These are phyloP conservation scores for Bicyclus anynana DNA, from an alignment of 1,140 invertebrate genomes.

Conservation along the genomic window DNA sequence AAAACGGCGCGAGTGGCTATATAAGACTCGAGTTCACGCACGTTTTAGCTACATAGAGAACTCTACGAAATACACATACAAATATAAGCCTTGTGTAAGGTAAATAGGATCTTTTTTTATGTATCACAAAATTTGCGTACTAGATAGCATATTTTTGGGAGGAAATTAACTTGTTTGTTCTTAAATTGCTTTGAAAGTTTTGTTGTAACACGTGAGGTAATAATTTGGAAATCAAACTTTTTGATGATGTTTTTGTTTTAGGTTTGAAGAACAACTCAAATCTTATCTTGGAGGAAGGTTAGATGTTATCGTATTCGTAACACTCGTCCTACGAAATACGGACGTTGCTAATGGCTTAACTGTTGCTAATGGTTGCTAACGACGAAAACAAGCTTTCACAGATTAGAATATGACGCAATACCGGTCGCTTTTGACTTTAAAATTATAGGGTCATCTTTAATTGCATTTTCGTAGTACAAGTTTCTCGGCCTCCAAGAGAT, in stretches of 20 bases:
- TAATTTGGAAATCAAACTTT: conserved; percentile 6
- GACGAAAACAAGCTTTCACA: too few species aligned
- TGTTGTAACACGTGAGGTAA: conserved; percentile 8
- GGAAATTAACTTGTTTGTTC: conserved; percentile 21
- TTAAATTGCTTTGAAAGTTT: conserved; percentile 15
- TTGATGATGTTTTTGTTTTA: neutral
- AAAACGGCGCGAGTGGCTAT: neutral
- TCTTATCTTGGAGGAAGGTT: too few species aligned
- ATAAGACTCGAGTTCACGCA: conserved; percentile 10
- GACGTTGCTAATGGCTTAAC: too few species aligned
- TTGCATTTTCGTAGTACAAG: too few species aligned
- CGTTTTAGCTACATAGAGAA: conserved; percentile 6
- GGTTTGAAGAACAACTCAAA: neutral
- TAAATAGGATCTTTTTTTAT: neutral
- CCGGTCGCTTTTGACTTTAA: too few species aligned
- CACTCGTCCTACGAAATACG: too few species aligned
- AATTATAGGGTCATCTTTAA: too few species aligned
- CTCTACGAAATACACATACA: neutral
- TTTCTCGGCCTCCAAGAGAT: too few species aligned
- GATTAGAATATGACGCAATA: too few species aligned
- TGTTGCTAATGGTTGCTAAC: too few species aligned
- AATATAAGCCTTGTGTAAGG: neutral
- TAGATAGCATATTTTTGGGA: conserved; percentile 11
- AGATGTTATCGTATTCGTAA: too few species aligned
- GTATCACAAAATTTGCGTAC: neutral